phyloP scores from a whole-genome alignment of 2,888 invertebrate species.

The Aspidiotus rigidus region DNA sequence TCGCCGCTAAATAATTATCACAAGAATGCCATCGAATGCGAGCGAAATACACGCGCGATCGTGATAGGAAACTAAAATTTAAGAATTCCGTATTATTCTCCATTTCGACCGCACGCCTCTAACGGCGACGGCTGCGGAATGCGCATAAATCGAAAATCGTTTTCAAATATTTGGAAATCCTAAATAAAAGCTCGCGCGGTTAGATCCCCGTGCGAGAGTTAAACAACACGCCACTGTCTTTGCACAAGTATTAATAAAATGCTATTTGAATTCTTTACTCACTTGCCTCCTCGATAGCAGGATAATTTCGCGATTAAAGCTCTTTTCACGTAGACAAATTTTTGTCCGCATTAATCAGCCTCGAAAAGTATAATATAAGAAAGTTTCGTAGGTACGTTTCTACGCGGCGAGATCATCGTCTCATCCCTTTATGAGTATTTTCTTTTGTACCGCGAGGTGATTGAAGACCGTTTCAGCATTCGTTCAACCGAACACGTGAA shows the following conservation, averaged over 20 bases:
- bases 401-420: too few relatives aligned
- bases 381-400: too few relatives aligned
- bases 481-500: too few relatives aligned
- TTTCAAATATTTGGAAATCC: constrained; percentile 2
- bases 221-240: background rate
- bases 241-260: constrained; percentile 14
- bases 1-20: background rate
- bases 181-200: background rate
- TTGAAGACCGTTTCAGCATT: too few relatives aligned
- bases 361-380: constrained; percentile 6
- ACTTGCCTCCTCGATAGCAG: background rate
- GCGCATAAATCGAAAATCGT: constrained; percentile 2
- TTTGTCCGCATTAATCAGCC: constrained; percentile 24
- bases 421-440: too few relatives aligned
- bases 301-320: constrained; percentile 23
- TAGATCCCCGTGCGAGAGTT: background rate
- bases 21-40: background rate
- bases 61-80: constrained; percentile 2
- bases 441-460: too few relatives aligned
- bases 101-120: background rate
- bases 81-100: background rate
- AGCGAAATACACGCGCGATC: background rate
- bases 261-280: constrained; percentile 18
- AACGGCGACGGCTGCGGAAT: background rate
- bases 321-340: constrained; percentile 27